Conservation (phyloP, 92 coral and sea anemone species). For the Siderastrea siderea region DNA sequence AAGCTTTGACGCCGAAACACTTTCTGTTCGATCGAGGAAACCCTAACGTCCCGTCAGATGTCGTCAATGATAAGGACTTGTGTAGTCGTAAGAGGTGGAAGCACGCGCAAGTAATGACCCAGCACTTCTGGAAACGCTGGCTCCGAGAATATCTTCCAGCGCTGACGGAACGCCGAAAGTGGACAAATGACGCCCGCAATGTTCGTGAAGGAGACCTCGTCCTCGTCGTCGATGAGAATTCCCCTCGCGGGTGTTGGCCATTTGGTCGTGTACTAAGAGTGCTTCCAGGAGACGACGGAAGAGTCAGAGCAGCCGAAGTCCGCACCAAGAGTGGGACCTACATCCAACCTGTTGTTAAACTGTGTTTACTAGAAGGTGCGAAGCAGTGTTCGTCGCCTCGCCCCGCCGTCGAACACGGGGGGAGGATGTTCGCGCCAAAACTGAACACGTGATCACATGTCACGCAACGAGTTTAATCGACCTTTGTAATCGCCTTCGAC, state of each 20-base stretch:
- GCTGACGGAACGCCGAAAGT: slow-evolving; percentile 39
- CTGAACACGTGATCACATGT: slow-evolving; percentile 9
- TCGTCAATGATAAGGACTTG: slow-evolving; percentile 37
- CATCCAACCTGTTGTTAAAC: too few species aligned
- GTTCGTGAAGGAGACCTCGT: not conserved
- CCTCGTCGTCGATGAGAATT: not conserved
- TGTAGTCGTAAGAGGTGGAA: slow-evolving; percentile 68
- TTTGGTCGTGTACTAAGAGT: too few species aligned
- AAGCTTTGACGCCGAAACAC: slow-evolving; percentile 77
- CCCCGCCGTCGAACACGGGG: slow-evolving; percentile 12
- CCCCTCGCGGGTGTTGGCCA: too few species aligned
- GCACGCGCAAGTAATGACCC: slow-evolving; percentile 76
- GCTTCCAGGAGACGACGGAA: too few species aligned
- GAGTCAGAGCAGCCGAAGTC: too few species aligned
- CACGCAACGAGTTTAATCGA: not conserved
- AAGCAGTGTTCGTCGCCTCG: slow-evolving; percentile 19
- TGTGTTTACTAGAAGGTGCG: not conserved
- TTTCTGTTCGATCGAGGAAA: slow-evolving; percentile 72
- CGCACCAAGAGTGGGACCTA: too few species aligned
- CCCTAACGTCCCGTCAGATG: slow-evolving; percentile 55
- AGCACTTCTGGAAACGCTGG: slow-evolving; percentile 77
- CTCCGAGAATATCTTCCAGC: slow-evolving; percentile 63
- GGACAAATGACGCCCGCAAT: slow-evolving; percentile 27
- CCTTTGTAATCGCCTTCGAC: not conserved
- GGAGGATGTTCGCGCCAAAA: slow-evolving; percentile 32